Conservation (phyloP, 2,888 invertebrate genomes). For the Tipula vernalis region DNA sequence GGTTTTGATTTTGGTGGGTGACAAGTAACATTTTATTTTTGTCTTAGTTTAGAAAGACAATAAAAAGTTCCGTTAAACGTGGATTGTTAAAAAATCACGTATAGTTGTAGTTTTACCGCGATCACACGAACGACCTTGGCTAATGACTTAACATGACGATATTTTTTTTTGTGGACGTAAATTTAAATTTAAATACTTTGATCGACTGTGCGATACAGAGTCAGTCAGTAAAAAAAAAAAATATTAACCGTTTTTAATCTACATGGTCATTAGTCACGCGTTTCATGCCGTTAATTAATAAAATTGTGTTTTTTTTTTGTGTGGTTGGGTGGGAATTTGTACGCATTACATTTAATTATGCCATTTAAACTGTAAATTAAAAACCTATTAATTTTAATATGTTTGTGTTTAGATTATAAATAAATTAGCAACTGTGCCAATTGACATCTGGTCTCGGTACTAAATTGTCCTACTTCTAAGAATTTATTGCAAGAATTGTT, state of each 20-base stretch:
- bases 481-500: too few species aligned
- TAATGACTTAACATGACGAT: background rate
- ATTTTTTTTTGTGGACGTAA: background rate
- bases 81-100: background rate
- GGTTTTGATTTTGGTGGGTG: background rate
- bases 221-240: background rate
- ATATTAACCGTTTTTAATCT: background rate
- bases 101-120: background rate
- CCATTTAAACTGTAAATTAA: background rate
- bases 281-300: background rate
- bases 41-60: background rate
- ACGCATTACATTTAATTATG: background rate
- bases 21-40: background rate
- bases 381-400: background rate
- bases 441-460: background rate
- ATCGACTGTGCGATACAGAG: background rate
- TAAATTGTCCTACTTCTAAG: background rate
- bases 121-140: background rate
- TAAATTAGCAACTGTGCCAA: background rate
- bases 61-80: background rate
- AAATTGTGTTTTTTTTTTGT: background rate
- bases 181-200: background rate
- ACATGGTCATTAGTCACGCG: background rate
- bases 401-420: background rate
- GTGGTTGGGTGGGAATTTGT: background rate